phyloP scores from a whole-genome alignment of 1,140 invertebrate species.

The Wiebesia pumilae region DNA sequence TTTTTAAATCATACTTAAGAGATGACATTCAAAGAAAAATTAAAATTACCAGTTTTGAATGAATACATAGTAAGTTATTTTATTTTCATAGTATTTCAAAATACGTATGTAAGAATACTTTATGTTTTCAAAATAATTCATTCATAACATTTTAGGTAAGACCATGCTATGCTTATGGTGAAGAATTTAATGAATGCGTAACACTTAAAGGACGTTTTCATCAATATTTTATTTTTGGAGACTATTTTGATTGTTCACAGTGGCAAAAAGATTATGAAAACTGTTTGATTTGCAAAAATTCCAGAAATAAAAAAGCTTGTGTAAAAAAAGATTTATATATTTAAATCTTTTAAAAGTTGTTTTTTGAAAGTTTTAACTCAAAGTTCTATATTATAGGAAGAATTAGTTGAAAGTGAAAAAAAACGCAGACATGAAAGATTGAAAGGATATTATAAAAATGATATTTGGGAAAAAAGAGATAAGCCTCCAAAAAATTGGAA shows the following conservation, averaged over 20 bases:
- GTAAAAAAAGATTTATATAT: constrained; percentile 71
- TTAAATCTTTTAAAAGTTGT: constrained; percentile 23
- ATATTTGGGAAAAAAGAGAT: constrained; percentile 86
- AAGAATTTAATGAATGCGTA: constrained; percentile 87
- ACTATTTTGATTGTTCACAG: constrained; percentile 82
- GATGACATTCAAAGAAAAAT: neutral
- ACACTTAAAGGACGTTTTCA: constrained; percentile 85
- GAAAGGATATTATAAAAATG: constrained; percentile 81
- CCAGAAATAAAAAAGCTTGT: constrained; percentile 79
- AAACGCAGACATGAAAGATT: constrained; percentile 78
- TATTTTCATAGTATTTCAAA: neutral
- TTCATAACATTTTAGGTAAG: constrained; percentile 76
- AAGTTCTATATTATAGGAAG: constrained; percentile 75
- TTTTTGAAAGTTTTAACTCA: neutral
- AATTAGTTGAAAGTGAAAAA: constrained; percentile 84
- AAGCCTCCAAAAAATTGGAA: constrained; percentile 87
- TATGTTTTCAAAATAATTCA: neutral
- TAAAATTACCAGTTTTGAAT: neutral
- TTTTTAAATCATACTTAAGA: neutral
- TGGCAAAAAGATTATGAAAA: constrained; percentile 87
- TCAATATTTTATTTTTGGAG: constrained; percentile 89
- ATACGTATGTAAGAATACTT: neutral
- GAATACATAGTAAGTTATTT: neutral
- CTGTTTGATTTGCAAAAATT: constrained; percentile 81
- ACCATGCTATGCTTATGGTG: constrained; percentile 83